Base-by-base conservation (phyloP, 2,888 invertebrate species). In the Nemapogon koenigi region DNA sequence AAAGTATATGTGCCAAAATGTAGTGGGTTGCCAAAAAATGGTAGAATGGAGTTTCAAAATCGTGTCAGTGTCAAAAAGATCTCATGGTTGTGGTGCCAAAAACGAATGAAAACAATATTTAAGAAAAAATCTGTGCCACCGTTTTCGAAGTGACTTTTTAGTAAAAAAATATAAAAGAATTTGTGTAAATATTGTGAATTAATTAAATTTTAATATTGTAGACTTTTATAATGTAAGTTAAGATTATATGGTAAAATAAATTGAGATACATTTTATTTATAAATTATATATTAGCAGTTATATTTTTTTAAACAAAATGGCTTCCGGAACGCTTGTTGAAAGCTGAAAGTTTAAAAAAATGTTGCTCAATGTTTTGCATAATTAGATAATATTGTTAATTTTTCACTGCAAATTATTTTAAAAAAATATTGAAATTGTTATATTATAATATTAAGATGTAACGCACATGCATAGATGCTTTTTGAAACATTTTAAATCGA, bases 321-420 rank as follows among this genome's bases (percentile, higher is more conserved):
- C 56, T 64, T 66, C 54, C 58, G 51, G 47, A 47, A 45, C 49
- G 65, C 62, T 64, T 66, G 54, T 39, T 42, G 45, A 48, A 52
- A 48, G 52, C 58, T 51, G 54, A 59, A 11, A 18, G 4, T 65
- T 67, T 54, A 67, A 3, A 11, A 25, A 11, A 35, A 27, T 57
- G 59, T 63, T 66, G 69, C 70, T 71, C 67, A 70, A 72, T 57
- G 67, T 67, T 38, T 42, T 39, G 38, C 40, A 41, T 30, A 39
- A 19, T 40, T 46, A 42, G 40, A 35, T n/a, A n/a, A n/a, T n/a
- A n/a, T n/a, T 41, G 35, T 15, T 43, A 43, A 41, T 33, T 16
- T 14, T 16, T 16, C 13, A 14, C 16, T 33, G 18, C 29, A 37
- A 14, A 13, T 22, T 19, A 14, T 35, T 14, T 35, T 35, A 19